phyloP scores from a whole-genome alignment of 1,140 invertebrate genomes.

The Drosophila subpulchrella region DNA sequence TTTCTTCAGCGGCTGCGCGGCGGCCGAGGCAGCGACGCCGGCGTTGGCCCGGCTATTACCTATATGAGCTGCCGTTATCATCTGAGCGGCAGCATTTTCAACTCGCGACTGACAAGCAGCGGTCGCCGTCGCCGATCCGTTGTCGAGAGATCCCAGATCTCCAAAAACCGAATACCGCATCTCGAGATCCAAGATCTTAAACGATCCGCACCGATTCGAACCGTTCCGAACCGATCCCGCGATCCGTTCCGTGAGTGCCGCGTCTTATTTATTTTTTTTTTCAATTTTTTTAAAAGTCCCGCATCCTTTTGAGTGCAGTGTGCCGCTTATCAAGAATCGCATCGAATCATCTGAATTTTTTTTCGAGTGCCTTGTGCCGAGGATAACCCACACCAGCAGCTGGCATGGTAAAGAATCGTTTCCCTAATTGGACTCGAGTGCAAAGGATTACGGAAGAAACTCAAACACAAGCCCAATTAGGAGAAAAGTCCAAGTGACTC shows the following conservation, averaged over 20 bases:
- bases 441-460: conserved; percentile 34
- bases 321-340: background rate
- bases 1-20: conserved; percentile 32
- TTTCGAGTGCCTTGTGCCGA: conserved; percentile 36
- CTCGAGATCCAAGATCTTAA: conserved; percentile 1
- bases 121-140: conserved; percentile 52
- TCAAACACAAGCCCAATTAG: conserved; percentile 22
- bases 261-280: background rate
- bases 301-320: conserved; percentile 19
- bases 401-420: conserved; percentile 49
- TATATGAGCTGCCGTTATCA: conserved; percentile 83
- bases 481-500: background rate
- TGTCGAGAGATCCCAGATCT: conserved; percentile 15
- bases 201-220: conserved; percentile 1
- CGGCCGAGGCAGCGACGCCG: conserved; percentile 20
- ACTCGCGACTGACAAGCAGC: conserved; percentile 77
- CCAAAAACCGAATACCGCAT: background rate
- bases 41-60: conserved; percentile 51
- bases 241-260: conserved; percentile 24
- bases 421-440: conserved; percentile 53
- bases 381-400: conserved; percentile 38
- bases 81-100: conserved; percentile 78
- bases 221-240: conserved; percentile 12
- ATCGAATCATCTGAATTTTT: conserved; percentile 13
- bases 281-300: conserved; percentile 8